phyloP scores from a whole-genome alignment of 2,888 invertebrate species.

The Mimumesa dahlbomi region DNA sequence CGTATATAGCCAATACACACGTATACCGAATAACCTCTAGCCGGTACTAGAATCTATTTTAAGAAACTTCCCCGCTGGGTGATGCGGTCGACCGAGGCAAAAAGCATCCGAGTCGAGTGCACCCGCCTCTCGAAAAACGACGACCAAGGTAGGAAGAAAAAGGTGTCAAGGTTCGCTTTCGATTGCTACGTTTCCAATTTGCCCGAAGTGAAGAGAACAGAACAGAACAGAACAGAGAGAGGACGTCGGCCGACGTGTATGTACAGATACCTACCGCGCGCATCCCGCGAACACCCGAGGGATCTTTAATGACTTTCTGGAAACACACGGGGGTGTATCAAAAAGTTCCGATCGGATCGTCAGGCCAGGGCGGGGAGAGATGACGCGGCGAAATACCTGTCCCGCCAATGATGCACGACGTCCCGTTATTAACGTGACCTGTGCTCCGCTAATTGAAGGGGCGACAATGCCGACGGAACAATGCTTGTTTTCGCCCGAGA shows the following conservation, averaged over 20 bases:
- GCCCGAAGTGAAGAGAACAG: slow-evolving; percentile 41
- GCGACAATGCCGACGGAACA: no score
- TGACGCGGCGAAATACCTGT: no score
- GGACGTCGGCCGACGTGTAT: no score
- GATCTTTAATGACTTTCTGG: no score
- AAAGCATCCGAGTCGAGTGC: slow-evolving; percentile 61
- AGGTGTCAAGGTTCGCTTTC: slow-evolving; percentile 76
- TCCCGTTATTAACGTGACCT: no score
- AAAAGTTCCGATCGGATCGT: no score
- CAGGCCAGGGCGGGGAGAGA: no score
- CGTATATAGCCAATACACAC: slow-evolving; percentile 31
- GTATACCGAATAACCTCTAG: slow-evolving; percentile 60
- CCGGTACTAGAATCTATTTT: slow-evolving; percentile 73
- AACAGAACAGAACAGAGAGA: background rate
- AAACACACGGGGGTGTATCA: no score
- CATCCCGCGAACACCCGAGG: background rate
- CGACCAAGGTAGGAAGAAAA: slow-evolving; percentile 55
- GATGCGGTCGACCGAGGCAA: slow-evolving; percentile 66
- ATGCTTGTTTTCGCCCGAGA: no score
- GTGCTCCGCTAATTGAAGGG: no score
- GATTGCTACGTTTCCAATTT: slow-evolving; percentile 70
- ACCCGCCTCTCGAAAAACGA: slow-evolving; percentile 68
- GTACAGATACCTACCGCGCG: slow-evolving; percentile 20
- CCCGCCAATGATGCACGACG: no score
- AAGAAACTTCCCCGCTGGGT: slow-evolving; percentile 68